phyloP scores from a whole-genome alignment of 2,113 vertebrate species.

The Oncorhynchus mykiss region DNA sequence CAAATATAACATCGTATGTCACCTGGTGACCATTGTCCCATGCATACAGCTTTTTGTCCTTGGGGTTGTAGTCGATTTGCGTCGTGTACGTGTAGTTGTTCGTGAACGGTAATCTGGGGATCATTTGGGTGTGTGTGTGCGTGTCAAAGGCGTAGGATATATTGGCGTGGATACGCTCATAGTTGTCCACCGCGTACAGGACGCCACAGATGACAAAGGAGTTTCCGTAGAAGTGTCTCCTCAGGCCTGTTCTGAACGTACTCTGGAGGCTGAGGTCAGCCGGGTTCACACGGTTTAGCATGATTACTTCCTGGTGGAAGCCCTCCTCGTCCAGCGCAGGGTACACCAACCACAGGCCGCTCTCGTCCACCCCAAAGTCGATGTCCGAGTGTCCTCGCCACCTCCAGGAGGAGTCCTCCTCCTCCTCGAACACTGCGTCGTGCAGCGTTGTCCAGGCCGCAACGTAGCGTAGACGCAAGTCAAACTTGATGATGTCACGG shows the following conservation, averaged over 20 bases:
- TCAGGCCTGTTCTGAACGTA: slow-evolving; percentile 91
- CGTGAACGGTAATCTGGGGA: slow-evolving; percentile 89
- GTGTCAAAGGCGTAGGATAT: slow-evolving; percentile 97
- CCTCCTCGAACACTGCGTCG: slow-evolving; percentile 82
- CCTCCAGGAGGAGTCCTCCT: slow-evolving; percentile 80
- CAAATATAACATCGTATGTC: slow-evolving; percentile 80
- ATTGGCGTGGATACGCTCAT: slow-evolving; percentile 78
- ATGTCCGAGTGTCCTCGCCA: slow-evolving; percentile 89
- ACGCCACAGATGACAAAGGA: slow-evolving; percentile 95
- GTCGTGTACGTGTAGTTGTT: slow-evolving; percentile 92
- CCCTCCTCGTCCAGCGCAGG: slow-evolving; percentile 89
- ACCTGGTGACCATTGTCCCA: slow-evolving; percentile 99
- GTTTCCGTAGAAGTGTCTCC: slow-evolving; percentile 88
- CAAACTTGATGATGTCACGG: slow-evolving; percentile 92
- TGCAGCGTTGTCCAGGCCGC: slow-evolving; percentile 95
- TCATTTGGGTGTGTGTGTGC: slow-evolving; percentile 95
- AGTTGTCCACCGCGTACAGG: slow-evolving; percentile 93
- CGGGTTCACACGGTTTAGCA: slow-evolving; percentile 89
- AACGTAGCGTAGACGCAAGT: slow-evolving; percentile 85
- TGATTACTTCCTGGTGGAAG: slow-evolving; percentile 88
- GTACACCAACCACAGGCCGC: slow-evolving; percentile 94
- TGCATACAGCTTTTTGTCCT: slow-evolving; percentile 88
- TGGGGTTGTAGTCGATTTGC: slow-evolving; percentile 97
- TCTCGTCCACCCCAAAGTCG: slow-evolving; percentile 92
- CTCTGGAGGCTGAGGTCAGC: slow-evolving; percentile 87